Evolutionary conservation across 2,888 invertebrate genomes (phyloP).

Genomic region (Cataglyphis cursor): DNA sequence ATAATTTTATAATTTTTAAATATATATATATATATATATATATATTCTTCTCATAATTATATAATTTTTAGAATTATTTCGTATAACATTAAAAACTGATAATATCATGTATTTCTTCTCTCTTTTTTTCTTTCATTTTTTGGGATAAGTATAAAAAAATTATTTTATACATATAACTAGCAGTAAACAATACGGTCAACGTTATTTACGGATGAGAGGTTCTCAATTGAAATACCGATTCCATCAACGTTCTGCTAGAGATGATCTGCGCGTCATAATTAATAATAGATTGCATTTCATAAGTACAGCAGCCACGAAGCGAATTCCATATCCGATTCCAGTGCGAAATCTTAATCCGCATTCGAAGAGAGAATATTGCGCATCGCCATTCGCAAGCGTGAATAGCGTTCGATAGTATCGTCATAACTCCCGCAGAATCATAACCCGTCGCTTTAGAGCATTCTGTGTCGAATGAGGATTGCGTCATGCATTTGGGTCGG

Average conservation of each 20-base stretch:
- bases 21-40: not conserved
- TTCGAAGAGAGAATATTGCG: conserved; percentile 40
- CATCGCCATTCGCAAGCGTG: conserved; percentile 15
- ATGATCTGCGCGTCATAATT: conserved; percentile 13
- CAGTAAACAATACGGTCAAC: not conserved
- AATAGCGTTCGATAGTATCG: conserved; percentile 20
- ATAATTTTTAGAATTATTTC: not conserved
- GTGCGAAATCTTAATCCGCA: conserved; percentile 41
- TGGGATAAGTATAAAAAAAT: not conserved
- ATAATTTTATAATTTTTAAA: not conserved
- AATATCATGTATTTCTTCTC: not conserved
- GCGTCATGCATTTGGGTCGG: conserved; percentile 55
- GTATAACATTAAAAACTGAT: not conserved
- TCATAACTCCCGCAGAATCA: conserved; percentile 35
- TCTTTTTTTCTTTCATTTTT: not conserved
- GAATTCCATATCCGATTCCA: conserved; percentile 27
- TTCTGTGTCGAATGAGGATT: conserved; percentile 25
- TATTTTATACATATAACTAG: not conserved
- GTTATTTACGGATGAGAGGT: not conserved
- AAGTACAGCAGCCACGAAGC: conserved; percentile 26
- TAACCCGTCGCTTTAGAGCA: conserved; percentile 42
- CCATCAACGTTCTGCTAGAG: not conserved
- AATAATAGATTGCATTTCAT: conserved; percentile 30
- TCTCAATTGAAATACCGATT: not conserved
- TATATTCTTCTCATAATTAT: not conserved